Base-by-base conservation (phyloP, 2,888 invertebrate species). In the Cataglyphis cursor region DNA sequence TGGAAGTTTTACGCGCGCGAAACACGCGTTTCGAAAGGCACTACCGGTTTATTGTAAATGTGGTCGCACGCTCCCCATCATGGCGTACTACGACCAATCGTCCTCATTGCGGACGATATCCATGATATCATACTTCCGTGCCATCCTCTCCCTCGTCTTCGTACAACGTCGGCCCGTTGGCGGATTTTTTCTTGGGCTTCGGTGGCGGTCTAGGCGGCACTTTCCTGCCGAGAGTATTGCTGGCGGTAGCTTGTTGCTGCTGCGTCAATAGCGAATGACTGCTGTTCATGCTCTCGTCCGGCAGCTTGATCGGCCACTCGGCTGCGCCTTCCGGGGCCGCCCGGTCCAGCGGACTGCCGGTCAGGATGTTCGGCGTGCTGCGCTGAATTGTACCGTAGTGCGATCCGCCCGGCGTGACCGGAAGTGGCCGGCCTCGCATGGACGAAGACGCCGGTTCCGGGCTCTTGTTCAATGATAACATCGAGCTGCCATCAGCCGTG, bases 131-230 rank as follows among this genome's bases (percentile, higher is more conserved):
- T 96, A 98, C 98, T 96, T 98, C 98, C 91, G 98, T 98, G 89
- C 98, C 98, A 91, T 98, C 98, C 93, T 98, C 98, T 41, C 98
- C 97, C 95, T 98, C 98, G 94, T 98, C 98, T 94, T 98, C 98
- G 93, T 98, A 98, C 87, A 98, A 95, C 57, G 76, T 76, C 84
- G 98, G 97, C 90, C 97, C 97, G 6, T 97, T 96, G 21, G 96
- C 96, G 90, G 97, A 97, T 96, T 97, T 98, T 87, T 94, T 94
- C 95, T 97, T 98, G 74, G 97, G 97, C 91, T 97, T 97, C 41
- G 98, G 98, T 15, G 98, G 98, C 66, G 98, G 98, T 92, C 97
- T 96, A 1, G 98, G 98, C 18, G 98, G 98, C 83, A 98, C 96
- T 95, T 98, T 98, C 31, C 89, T 96, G 83, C 92, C 96, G 94